Base-by-base conservation (phyloP, 2,797 vertebrate species). In the Halcyon chelicuti region DNA sequence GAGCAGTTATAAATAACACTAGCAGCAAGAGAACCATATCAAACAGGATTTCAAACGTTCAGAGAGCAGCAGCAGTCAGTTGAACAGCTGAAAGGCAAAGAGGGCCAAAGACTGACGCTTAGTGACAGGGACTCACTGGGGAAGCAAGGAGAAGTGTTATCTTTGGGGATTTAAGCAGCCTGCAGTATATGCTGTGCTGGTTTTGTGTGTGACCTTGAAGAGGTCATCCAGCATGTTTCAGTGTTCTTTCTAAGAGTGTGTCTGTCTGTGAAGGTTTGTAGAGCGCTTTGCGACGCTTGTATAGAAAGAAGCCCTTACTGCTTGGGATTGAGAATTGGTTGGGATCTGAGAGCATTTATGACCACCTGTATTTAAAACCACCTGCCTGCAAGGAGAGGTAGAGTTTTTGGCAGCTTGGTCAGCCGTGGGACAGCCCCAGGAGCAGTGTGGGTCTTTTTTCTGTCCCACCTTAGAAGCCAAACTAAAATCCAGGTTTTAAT, bases 171-270 rank as follows among this genome's bases (percentile, higher is more conserved):
- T 90, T 86, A 62, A 93, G 31, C 39, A 42, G 60, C 54, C 18
- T 47, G 21, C 28, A 0, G 10, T 58, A 68, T 67, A 7, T 16
- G 65, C 29, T 0, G 0, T 0, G 0, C 44, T 54, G 63, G 31
- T 25, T 80, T 63, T 14, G 2, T 62, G 20, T 14, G 16, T 75
- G 89, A 93, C 91, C 89, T 90, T 91, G 87, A 73, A 57, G 29
- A 88, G 85, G 54, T 75, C 57, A 55, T 35, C 51, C 52, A 35
- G 35, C 1, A 0, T 8, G 33, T 61, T 75, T 57, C 35, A 26
- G 23, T n/a, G 8, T 42, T 14, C 42, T 54, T 87, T 61, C 16
- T 33, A 49, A 65, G 46, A 44, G 18, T 14, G 17, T 12, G 11
- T 33, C 87, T 47, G 40, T 15, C 87, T 47, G 40, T 15, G 26